phyloP scores from a whole-genome alignment of 2,888 invertebrate genomes.

The Lypha dubia region DNA sequence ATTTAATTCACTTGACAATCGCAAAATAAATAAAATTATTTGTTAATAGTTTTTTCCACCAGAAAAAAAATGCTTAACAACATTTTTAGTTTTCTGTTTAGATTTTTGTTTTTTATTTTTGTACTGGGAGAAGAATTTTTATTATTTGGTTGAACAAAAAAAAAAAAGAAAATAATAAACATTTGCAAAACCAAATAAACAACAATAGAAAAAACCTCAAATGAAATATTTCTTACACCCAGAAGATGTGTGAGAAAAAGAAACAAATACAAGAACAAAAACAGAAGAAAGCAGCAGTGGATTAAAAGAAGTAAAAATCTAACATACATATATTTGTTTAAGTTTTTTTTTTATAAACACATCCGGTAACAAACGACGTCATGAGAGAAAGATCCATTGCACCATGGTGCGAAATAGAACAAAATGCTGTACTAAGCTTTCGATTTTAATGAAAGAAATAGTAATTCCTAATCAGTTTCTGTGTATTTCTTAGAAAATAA shows the following conservation, averaged over 20 bases:
- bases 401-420: background rate
- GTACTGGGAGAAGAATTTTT: conserved; percentile 13
- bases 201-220: conserved; percentile 3
- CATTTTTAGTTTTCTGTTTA: background rate
- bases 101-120: background rate
- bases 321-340: conserved; percentile 24
- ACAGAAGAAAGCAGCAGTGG: conserved; percentile 21
- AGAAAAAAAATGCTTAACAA: conserved; percentile 16
- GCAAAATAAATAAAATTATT: conserved; percentile 29
- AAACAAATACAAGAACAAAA: background rate
- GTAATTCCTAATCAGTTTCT: too few relatives aligned
- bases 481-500: too few relatives aligned
- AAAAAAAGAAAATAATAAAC: conserved; percentile 7
- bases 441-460: too few relatives aligned
- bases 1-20: conserved; percentile 7
- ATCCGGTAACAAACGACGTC: conserved; percentile 42
- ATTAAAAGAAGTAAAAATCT: background rate
- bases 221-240: conserved; percentile 4
- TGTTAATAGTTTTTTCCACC: background rate
- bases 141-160: conserved; percentile 32
- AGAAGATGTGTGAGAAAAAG: background rate
- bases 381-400: background rate
- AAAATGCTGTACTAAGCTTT: too few relatives aligned
- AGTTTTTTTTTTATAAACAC: conserved; percentile 23
- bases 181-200: conserved; percentile 30